Conservation (phyloP, 2,888 invertebrate species). For the Ennomos fuscantarius region DNA sequence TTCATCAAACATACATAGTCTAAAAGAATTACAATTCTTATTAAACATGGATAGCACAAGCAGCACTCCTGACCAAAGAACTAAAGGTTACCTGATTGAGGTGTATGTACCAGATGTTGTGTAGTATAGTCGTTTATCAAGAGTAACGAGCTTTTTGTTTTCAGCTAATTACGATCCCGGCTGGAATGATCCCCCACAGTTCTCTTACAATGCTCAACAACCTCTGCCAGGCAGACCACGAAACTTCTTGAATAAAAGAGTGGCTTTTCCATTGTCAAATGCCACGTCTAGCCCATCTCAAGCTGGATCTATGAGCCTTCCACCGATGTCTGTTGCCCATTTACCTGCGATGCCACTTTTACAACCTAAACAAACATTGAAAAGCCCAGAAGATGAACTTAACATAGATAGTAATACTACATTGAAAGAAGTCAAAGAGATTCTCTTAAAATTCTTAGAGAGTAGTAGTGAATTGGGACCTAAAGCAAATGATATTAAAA, state of each 20-base stretch:
- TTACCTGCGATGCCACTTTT: conserved; percentile 44
- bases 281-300: conserved; percentile 41
- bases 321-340: conserved; percentile 53
- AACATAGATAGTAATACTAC: conserved; percentile 61
- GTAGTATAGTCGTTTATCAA: no score
- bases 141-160: background rate
- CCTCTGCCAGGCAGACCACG: conserved; percentile 71
- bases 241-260: conserved; percentile 81
- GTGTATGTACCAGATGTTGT: conserved; percentile 7
- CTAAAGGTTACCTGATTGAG: conserved; percentile 46
- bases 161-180: conserved; percentile 79
- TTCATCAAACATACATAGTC: no score
- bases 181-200: conserved; percentile 85
- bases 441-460: conserved; percentile 63
- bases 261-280: conserved; percentile 78
- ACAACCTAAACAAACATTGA: conserved; percentile 26
- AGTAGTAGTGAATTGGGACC: conserved; percentile 68
- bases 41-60: conserved; percentile 24
- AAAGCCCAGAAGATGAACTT: conserved; percentile 38
- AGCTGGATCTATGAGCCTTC: conserved; percentile 52
- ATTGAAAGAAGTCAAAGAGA: conserved; percentile 64
- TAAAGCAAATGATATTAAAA: conserved; percentile 81
- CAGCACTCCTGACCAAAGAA: conserved; percentile 47
- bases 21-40: background rate
- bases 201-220: conserved; percentile 74